Base-by-base conservation (phyloP, 2,888 invertebrate species). In the Melipona bicolor region DNA sequence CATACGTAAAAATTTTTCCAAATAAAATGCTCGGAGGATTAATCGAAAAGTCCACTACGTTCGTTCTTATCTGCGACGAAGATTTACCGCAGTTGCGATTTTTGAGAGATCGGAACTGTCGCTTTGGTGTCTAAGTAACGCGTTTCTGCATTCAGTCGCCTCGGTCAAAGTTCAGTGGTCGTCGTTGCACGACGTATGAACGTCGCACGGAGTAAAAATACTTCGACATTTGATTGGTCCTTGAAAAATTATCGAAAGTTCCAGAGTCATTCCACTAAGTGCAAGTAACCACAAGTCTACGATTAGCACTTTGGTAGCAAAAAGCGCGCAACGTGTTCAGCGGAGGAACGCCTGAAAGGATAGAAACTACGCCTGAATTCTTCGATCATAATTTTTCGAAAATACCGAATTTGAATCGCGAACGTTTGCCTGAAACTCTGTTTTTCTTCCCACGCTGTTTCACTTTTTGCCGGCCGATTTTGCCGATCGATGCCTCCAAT, bases 271-370 rank as follows among this genome's bases (percentile, higher is more conserved):
- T 27, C 24, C 2, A 49, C 49, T n/a, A 43, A 21, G 3, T 21
- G 9, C 21, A 21, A 36, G 64, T 32, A 27, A 61, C 69, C 72
- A 62, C 17, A 50, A 59, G 32, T 32, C 73, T 15, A 49, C 74
- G 74, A 77, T 75, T 81, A 61, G 24, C 24, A 61, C 61, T 61
- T 61, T 27, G 24, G 61, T 61, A 61, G 24, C 61, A 61, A 61
- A 17, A 24, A 61, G 27, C 61, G 27, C 61, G 17, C 61, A 27
- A 27, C 71, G 78, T 74, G 67, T 62, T 5, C 32, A 32, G 36
- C 36, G 36, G 3, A 32, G 32, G 32, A 32, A 36, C 36, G 36
- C 36, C 27, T 27, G 27, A 27, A 27, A 36, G 36, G 36, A 36
- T 32, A 32, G 32, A 32, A 32, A 32, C 32, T 32, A 32, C 3